These are phyloP conservation scores for Drosophila incognita DNA, from an alignment of 2,888 invertebrate genomes.

Conservation along the genomic window DNA sequence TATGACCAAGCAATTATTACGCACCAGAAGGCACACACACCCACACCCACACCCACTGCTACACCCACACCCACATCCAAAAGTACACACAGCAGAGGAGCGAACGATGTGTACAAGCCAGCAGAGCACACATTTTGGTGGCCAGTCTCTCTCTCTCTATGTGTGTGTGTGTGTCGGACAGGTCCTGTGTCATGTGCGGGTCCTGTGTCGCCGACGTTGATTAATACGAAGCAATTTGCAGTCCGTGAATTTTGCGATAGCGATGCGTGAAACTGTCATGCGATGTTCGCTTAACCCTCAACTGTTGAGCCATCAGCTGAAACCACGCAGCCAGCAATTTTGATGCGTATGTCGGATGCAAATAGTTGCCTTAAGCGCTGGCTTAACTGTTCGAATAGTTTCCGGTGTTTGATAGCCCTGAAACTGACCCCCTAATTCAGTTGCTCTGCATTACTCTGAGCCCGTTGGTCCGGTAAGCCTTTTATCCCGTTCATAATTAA, in stretches of 20 bases:
- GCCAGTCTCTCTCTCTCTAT: background rate
- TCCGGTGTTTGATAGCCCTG: background rate
- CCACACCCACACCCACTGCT: slow-evolving; percentile 25
- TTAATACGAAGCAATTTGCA: slow-evolving; percentile 71
- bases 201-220: slow-evolving; percentile 56
- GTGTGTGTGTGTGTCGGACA: slow-evolving; percentile 38
- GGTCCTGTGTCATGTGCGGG: slow-evolving; percentile 56
- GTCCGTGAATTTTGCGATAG: slow-evolving; percentile 24
- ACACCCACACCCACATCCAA: slow-evolving; percentile 17
- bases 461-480: background rate
- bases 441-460: slow-evolving; percentile 6
- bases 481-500: background rate
- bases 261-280: slow-evolving; percentile 68
- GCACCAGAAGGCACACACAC: slow-evolving; percentile 59
- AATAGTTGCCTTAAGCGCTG: slow-evolving; percentile 23
- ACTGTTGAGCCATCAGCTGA: slow-evolving; percentile 45
- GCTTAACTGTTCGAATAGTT: slow-evolving; percentile 25
- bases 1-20: slow-evolving; percentile 75
- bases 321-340: slow-evolving; percentile 29
- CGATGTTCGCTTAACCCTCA: slow-evolving; percentile 52
- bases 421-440: background rate
- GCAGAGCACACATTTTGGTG: slow-evolving; percentile 60
- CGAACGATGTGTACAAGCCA: slow-evolving; percentile 36
- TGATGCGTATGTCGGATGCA: slow-evolving; percentile 38
- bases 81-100: background rate